A percentile compares a stretch with the other conserved stretches of the same genome.
These are phyloP conservation scores for Drosophila repletoides DNA, from an alignment of 1,140 invertebrate species.

Conservation along the genomic window DNA sequence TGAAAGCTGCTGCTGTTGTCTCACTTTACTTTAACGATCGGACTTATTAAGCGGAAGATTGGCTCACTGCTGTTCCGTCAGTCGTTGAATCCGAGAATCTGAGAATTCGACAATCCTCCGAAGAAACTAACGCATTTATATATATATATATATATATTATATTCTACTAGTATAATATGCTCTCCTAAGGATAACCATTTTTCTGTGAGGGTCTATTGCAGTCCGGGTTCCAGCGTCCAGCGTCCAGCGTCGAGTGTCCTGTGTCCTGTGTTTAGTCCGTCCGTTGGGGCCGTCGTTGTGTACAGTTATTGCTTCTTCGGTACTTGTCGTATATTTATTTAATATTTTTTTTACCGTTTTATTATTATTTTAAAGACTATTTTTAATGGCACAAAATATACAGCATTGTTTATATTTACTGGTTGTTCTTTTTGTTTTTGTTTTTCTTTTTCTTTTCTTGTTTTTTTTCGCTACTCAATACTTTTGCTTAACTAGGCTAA, in stretches of 20 bases:
- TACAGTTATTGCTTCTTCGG: slow-evolving; percentile 48
- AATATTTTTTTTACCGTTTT: slow-evolving; percentile 35
- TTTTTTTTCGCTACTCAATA: slow-evolving; percentile 9
- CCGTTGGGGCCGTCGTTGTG: slow-evolving; percentile 30
- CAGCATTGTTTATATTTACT: slow-evolving; percentile 60
- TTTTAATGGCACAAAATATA: slow-evolving; percentile 80
- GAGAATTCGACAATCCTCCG: too few relatives aligned
- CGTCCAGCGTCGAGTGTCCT: not conserved
- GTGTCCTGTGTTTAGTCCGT: not conserved
- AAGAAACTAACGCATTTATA: not conserved
- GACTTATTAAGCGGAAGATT: too few relatives aligned
- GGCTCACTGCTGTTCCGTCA: too few relatives aligned
- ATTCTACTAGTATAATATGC: not conserved
- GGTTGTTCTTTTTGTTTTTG: slow-evolving; percentile 28
- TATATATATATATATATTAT: not conserved
- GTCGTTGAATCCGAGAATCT: not conserved
- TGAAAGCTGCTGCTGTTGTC: too few relatives aligned
- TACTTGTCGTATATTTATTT: slow-evolving; percentile 47
- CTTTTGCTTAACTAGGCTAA: too few relatives aligned
- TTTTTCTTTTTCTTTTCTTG: slow-evolving; percentile 8
- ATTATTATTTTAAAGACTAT: slow-evolving; percentile 61
- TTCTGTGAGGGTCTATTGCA: not conserved
- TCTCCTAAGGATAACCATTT: not conserved
- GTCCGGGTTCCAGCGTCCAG: not conserved
- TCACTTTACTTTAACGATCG: too few relatives aligned